A percentile compares a stretch with the other conserved stretches of the same genome.
These are phyloP conservation scores for Meteorus sp. DNA, from an alignment of 1,140 invertebrate species.

Conservation along the genomic window DNA sequence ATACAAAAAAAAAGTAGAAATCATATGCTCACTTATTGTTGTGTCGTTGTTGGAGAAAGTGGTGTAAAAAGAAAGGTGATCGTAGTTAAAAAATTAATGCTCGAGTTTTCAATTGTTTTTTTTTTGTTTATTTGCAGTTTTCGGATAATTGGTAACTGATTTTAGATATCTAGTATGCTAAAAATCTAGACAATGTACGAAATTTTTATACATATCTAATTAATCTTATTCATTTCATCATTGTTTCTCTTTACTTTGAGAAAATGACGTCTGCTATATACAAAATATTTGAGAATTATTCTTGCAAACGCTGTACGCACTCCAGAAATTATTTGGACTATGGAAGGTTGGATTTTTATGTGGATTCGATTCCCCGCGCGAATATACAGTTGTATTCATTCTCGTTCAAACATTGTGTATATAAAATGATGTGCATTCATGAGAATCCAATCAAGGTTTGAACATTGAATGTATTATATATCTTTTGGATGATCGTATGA, in stretches of 20 bases:
- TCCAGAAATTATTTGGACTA: constrained; percentile 29
- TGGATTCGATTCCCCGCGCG: constrained; percentile 30
- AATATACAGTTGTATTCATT: constrained; percentile 31
- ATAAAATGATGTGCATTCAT: too few relatives aligned
- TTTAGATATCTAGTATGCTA: constrained; percentile 47
- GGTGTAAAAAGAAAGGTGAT: too few relatives aligned
- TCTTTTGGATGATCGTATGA: too few relatives aligned
- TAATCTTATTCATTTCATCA: constrained; percentile 29
- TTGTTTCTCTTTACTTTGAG: constrained; percentile 23
- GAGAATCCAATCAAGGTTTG: too few relatives aligned
- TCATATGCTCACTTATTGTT: not conserved
- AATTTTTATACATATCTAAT: constrained; percentile 51
- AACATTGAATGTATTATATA: too few relatives aligned
- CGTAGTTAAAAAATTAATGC: not conserved
- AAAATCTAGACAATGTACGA: constrained; percentile 52
- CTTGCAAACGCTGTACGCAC: not conserved
- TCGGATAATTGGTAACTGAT: constrained; percentile 53
- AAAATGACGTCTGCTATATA: constrained; percentile 42
- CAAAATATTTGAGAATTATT: constrained; percentile 31
- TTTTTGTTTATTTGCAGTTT: constrained; percentile 47
- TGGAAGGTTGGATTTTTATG: constrained; percentile 40
- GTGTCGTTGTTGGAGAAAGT: not conserved
- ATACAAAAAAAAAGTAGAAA: constrained; percentile 36
- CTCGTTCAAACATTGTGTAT: too few relatives aligned
- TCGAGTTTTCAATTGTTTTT: constrained; percentile 21